Percentiles rank a stretch among this genome's conserved stretches.
Conservation (phyloP, 1,140 invertebrate species). For the Bombus cullumanus region DNA sequence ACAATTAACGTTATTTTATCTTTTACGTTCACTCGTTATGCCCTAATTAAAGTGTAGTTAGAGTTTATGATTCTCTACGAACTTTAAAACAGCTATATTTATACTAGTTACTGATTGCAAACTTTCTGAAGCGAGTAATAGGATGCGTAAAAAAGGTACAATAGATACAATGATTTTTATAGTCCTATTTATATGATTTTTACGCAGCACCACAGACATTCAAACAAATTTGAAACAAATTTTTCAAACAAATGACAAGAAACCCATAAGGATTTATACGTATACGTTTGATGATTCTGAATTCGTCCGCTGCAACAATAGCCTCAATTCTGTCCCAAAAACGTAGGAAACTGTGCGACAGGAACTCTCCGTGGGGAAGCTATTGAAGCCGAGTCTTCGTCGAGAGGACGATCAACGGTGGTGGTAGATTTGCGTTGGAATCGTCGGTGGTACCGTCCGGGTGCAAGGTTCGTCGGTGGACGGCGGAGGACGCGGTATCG, state of each 20-base stretch:
- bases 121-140: background rate
- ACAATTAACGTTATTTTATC: background rate
- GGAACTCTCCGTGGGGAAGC: background rate
- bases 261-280: too few relatives aligned
- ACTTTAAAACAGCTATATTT: too few relatives aligned
- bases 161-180: background rate
- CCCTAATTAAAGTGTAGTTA: background rate
- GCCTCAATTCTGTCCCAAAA: background rate
- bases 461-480: background rate
- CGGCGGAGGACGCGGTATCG: constrained; percentile 7
- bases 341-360: background rate
- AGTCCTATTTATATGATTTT: too few relatives aligned
- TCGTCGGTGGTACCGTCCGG: background rate
- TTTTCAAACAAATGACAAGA: too few relatives aligned
- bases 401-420: background rate
- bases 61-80: background rate
- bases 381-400: too few relatives aligned
- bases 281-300: too few relatives aligned
- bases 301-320: too few relatives aligned
- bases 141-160: background rate
- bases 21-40: background rate
- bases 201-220: too few relatives aligned
- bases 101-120: background rate
- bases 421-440: background rate
- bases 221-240: too few relatives aligned